Evolutionary conservation across 2,888 invertebrate species (phyloP), one percentile per base, ranked within the genome.

Genomic region (Melinaea menophilus): DNA sequence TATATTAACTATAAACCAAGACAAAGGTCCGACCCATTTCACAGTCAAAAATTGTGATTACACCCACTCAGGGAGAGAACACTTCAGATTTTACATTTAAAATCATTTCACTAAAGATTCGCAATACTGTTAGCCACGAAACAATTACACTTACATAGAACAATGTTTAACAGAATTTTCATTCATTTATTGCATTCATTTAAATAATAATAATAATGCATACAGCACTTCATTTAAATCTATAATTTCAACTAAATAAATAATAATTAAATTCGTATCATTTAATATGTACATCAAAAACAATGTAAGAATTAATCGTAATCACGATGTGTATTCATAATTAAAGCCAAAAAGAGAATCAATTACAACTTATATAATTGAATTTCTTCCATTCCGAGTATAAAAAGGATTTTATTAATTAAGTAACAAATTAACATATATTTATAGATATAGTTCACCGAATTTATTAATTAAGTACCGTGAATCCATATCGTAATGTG

Each of bases 391-490:
- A 47, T 54, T 22, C 37, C 64, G 59, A 59, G 58, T 59, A 65
- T 61, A 63, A 63, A 22, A 37, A 48, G 63, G 59, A 66, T 63
- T 62, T 60, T 62, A 65, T 65, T 63, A 69, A 69, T 69, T 69
- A 67, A 69, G 60, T 65, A 61, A 61, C 67, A 65, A 69, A 67
- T 69, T 69, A 69, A 69, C 65, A 67, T 31, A 22, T 22, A 22
- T 22, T 1, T 22, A 22, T 51, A n/a, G n/a, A n/a, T n/a, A 51
- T 67, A 59, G 63, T 59, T 69, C 67, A 67, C 62, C 63, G 69
- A 67, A 67, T 69, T 65, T 68, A 63, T 66, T 68, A 63, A 68
- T 68, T 63, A 63, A 66, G 66, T 68, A 66, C 63, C 68, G 57
- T 46, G 66, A 66, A 66, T 63, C 68, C 0, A 66, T 66, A 57